Base-by-base conservation (phyloP, 2,888 invertebrate genomes). In the Diplazon laetatorius region DNA sequence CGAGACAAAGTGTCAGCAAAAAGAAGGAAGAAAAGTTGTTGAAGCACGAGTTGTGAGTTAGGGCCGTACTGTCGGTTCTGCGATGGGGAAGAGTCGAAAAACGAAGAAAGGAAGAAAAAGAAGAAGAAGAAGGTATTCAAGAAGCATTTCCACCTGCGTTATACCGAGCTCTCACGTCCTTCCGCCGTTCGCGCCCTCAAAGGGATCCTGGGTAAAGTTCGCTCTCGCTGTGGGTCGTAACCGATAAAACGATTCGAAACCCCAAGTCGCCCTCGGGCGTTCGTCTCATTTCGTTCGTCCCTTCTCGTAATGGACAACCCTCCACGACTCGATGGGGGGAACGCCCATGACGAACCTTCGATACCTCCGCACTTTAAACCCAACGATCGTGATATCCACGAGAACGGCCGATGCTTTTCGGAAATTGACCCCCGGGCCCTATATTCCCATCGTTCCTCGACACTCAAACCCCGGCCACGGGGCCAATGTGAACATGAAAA, bases 31-130 rank as follows among this genome's bases (percentile, higher is more conserved):
- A 66, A 42, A 50, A 66, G 39, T 66, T 66, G 39, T 8, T 46
- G 16, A 14, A 66, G 66, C 66, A 66, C 52, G 52, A 66, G 50
- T 37, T 14, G 50, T 42, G 66, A 66, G 66, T 66, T 66, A 66
- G 50, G 48, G 65, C 50, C 39, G 48, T 50, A 66, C 66, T 50
- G 52, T 52, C 66, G 50, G 50, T 25, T 65, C 39, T 9, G 37
- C 22, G 12, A 50, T 18, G 30, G 9, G 37, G 12, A 52, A 9
- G 35, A 20, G 39, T 22, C 39, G 52, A 66, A 66, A 66, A 66
- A 39, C 25, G 52, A 66, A 66, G 4, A 30, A 30, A 30, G 30
- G n/a, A n/a, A n/a, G 35, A 20, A 42, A 37, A 39, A 66, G 52
- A 66, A 66, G 52, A 39, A 37, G 52, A 66, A 66, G 4, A 30